Evolutionary conservation across 2,113 vertebrate species (phyloP), one percentile per base, ranked within the genome.

Genomic region (Argyrosomus japonicus): DNA sequence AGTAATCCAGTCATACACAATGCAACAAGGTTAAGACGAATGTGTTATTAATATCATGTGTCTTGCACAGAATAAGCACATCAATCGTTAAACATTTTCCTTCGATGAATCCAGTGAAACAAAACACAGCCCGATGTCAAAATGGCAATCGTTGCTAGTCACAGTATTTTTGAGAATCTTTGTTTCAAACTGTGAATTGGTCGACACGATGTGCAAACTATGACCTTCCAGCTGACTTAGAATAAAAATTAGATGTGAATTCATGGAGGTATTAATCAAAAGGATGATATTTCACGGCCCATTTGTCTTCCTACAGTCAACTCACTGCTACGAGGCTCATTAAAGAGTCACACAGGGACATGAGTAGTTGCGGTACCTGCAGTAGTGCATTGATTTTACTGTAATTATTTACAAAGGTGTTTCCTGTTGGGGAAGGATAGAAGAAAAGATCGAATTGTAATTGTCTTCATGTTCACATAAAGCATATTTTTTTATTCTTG

Each of bases 271-370:
- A 57, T 70, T 48, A 40, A 47, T 63, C 36, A 76, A 36, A 54
- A 7, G 32, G 56, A n/a, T 29, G 18, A 45, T 57, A 48, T 82
- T 61, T 29, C 23, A 57, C 47, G 36, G n/a, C 18, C 62, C 25
- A 53, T 73, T 77, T 69, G 27, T 64, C 60, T 70, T 25, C 18
- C 17, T 83, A 3, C n/a, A 14, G n/a, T 48, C 36, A 36, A 10
- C 63, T 53, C 18, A 23, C 12, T 69, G 57, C 18, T 27, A 6
- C 2, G 23, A 61, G 6, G 47, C n/a, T 71, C 53, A 75, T 63
- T 73, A 53, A 57, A 25, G 29, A 58, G 56, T 53, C 2, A 19
- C 29, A n/a, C 61, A 45, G 60, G 65, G 53, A 23, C 8, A 13
- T 19, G 23, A 32, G 45, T 11, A n/a, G 9, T 29, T 74, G 75